Evolutionary conservation across 1,140 invertebrate species (phyloP).

Genomic region (Scaptodrosophila lebanonensis): DNA sequence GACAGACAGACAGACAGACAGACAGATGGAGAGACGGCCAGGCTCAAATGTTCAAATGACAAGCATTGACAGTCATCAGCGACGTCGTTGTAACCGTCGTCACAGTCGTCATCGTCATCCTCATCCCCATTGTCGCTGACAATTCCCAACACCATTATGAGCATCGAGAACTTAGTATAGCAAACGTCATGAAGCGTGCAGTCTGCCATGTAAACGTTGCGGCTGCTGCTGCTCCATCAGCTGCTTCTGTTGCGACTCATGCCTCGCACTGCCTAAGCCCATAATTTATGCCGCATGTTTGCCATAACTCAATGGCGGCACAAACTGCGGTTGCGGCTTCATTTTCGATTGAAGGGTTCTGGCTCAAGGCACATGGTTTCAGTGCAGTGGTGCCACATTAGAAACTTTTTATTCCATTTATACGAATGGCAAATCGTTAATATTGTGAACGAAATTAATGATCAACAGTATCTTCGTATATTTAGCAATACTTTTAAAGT

Average conservation of each 20-base stretch:
- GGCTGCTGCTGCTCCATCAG: constrained; percentile 8
- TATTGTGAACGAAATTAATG: too few species aligned
- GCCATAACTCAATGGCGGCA: constrained; percentile 67
- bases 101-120: background rate
- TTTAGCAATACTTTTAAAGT: too few species aligned
- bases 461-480: too few species aligned
- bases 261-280: constrained; percentile 37
- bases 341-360: constrained; percentile 20
- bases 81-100: too few species aligned
- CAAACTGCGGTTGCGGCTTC: constrained; percentile 17
- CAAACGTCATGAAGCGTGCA: constrained; percentile 53
- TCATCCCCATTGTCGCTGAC: background rate
- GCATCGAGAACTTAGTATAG: constrained; percentile 45
- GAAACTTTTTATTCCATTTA: too few species aligned
- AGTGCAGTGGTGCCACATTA: too few species aligned
- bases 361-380: too few species aligned
- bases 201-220: constrained; percentile 64
- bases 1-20: too few species aligned
- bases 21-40: too few species aligned
- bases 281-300: constrained; percentile 74
- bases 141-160: constrained; percentile 12
- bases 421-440: too few species aligned
- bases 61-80: constrained; percentile 53
- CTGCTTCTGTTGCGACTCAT: constrained; percentile 19
- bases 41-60: constrained; percentile 47